Percentiles rank a stretch among this genome's conserved stretches.
Evolutionary conservation across 2,888 invertebrate genomes (phyloP).

Genomic region (Agriopis leucophaearia): DNA sequence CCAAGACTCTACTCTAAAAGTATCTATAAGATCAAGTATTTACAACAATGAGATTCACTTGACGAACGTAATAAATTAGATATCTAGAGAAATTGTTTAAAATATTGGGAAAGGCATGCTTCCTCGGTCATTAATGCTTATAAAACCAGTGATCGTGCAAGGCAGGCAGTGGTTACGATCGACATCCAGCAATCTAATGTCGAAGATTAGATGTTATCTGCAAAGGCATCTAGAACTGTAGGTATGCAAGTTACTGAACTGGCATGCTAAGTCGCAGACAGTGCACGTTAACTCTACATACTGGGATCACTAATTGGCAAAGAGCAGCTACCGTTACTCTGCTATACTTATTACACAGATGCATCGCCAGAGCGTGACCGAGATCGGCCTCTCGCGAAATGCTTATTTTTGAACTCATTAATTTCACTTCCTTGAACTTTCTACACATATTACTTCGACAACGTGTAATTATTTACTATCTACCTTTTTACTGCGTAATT

Average conservation of each 20-base stretch:
- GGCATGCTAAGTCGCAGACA: slow-evolving; percentile 39
- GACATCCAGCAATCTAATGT: slow-evolving; percentile 33
- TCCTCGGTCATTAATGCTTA: slow-evolving; percentile 25
- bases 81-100: slow-evolving; percentile 16
- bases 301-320: slow-evolving; percentile 58
- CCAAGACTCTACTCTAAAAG: neutral
- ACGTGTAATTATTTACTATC: slow-evolving; percentile 34
- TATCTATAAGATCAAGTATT: neutral
- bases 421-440: slow-evolving; percentile 53
- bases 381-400: slow-evolving; percentile 50
- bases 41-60: neutral
- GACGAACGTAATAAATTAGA: slow-evolving; percentile 1
- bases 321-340: slow-evolving; percentile 56
- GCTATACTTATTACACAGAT: slow-evolving; percentile 48
- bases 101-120: slow-evolving; percentile 22
- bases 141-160: slow-evolving; percentile 27
- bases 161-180: slow-evolving; percentile 37
- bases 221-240: slow-evolving; percentile 40
- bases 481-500: slow-evolving; percentile 25
- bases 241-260: slow-evolving; percentile 42
- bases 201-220: slow-evolving; percentile 41
- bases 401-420: slow-evolving; percentile 59
- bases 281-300: slow-evolving; percentile 17
- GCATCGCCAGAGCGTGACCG: slow-evolving; percentile 55
- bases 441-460: slow-evolving; percentile 45